Evolutionary conservation across 2,888 invertebrate genomes (phyloP), one percentile per base, ranked within the genome.

Genomic region (Pardosa pseudoannulata): DNA sequence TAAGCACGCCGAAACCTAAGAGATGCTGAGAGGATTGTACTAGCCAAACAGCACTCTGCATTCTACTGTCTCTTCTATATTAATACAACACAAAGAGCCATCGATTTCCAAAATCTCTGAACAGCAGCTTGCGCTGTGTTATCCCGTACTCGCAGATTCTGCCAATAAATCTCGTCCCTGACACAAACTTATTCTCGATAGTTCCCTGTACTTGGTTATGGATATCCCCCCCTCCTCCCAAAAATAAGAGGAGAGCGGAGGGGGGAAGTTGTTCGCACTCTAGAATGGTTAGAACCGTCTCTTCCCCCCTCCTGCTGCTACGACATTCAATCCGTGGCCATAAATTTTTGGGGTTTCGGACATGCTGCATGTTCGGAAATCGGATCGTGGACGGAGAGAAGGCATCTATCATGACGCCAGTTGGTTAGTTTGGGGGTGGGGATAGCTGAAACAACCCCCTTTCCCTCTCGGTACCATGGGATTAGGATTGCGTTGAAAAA

Each of bases 181-280:
- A 79, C 83, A 85, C 73, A 78, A 78, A 85, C 78, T 85, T 85
- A 85, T 85, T 85, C 83, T 85, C 23, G 83, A 85, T 85, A 72
- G 83, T 73, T 78, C 71, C 76, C 65, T 76, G 82, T 83, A 76
- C 82, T 83, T 76, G 82, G 82, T 71, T 83, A 83, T 56, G 39
- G 74, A 74, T 65, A 72, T 65, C 50, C 65, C 29, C 56, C 73
- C 73, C 31, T 65, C 79, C 71, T 32, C 23, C 56, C 56, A 56
- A 56, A 56, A 23, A 56, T 46, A 46, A 46, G 16, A 13, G 75
- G 28, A 68, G 29, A n/a, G n/a, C n/a, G n/a, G n/a, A n/a, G n/a
- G n/a, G n/a, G 62, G 81, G 67, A 65, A 71, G 70, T 41, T 83
- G 83, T 85, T 85, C 83, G 73, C 83, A 85, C 83, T 85, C 83